Percentiles rank a stretch among this genome's conserved stretches.
Conservation (phyloP, 2,797 vertebrate genomes). For the Crax fasciolata region DNA sequence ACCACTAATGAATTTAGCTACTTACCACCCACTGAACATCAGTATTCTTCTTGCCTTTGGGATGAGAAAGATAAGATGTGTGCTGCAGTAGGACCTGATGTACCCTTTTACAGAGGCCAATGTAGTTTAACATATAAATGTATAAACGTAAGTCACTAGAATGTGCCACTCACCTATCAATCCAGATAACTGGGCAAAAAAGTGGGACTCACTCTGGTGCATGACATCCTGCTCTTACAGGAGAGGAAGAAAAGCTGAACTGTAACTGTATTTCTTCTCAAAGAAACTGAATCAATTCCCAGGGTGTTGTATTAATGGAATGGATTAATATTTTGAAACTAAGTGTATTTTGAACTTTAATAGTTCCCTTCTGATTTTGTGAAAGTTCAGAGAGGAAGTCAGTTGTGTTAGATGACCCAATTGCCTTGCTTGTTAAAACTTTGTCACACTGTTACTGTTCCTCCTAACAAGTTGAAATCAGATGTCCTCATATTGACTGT, state of each 20-base stretch:
- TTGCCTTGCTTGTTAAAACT: not conserved
- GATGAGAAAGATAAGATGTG: not conserved
- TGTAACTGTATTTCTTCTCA: not conserved
- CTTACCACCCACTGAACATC: not conserved
- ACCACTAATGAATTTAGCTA: constrained; percentile 37
- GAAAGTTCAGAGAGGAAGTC: not conserved
- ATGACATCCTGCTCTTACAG: not conserved
- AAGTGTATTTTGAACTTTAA: not conserved
- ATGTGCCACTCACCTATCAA: not conserved
- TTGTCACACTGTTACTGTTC: not conserved
- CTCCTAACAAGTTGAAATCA: not conserved
- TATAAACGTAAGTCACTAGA: not conserved
- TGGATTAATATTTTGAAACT: not conserved
- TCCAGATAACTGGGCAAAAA: not conserved
- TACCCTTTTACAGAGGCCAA: not conserved
- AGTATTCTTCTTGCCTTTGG: not conserved
- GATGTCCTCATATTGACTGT: not conserved
- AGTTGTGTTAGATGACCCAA: not conserved
- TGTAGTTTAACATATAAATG: not conserved
- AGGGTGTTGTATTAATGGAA: not conserved
- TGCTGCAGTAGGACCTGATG: not conserved
- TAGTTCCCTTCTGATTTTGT: not conserved
- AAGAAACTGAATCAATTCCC: not conserved
- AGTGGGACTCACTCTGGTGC: not conserved
- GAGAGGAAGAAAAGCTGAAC: not conserved